A percentile compares a stretch with the other conserved stretches of the same genome.
phyloP scores from a whole-genome alignment of 2,888 invertebrate species.

The Panorpa germanica region DNA sequence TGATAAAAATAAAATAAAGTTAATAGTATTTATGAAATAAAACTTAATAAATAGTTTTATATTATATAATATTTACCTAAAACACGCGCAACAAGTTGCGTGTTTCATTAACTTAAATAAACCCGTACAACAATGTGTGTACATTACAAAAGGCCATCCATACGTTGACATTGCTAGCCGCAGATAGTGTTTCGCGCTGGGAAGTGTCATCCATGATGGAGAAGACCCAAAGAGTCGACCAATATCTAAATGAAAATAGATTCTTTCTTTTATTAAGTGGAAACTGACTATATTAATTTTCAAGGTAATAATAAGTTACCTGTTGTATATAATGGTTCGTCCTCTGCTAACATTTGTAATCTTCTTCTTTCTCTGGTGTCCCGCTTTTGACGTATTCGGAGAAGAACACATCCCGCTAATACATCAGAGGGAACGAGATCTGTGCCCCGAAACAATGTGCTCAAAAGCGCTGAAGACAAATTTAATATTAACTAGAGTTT shows the following conservation, averaged over 20 bases:
- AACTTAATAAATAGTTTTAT: slow-evolving; percentile 1
- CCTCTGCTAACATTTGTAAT: slow-evolving; percentile 39
- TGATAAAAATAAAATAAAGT: slow-evolving; percentile 14
- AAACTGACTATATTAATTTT: slow-evolving; percentile 2
- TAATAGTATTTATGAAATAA: slow-evolving; percentile 7
- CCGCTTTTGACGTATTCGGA: slow-evolving; percentile 55
- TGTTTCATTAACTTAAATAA: slow-evolving; percentile 48
- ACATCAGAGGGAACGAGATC: slow-evolving; percentile 81
- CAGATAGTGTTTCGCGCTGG: slow-evolving; percentile 56
- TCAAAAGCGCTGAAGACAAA: slow-evolving; percentile 39
- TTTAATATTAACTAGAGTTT: slow-evolving; percentile 5
- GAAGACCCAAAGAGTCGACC: slow-evolving; percentile 38
- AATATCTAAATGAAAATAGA: slow-evolving; percentile 20
- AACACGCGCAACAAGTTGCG: slow-evolving; percentile 53
- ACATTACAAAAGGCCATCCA: slow-evolving; percentile 75
- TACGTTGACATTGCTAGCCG: slow-evolving; percentile 68
- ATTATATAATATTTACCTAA: slow-evolving; percentile 27
- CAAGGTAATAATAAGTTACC: slow-evolving; percentile 22
- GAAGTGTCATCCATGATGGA: slow-evolving; percentile 66
- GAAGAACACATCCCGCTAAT: slow-evolving; percentile 70
- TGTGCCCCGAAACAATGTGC: slow-evolving; percentile 62
- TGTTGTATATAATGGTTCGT: slow-evolving; percentile 44
- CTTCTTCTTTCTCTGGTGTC: slow-evolving; percentile 51
- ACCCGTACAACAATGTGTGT: slow-evolving; percentile 55
- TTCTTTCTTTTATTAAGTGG: slow-evolving; percentile 5